Evolutionary conservation across 2,888 invertebrate genomes (phyloP).

Genomic region (Chelonus formosanus): DNA sequence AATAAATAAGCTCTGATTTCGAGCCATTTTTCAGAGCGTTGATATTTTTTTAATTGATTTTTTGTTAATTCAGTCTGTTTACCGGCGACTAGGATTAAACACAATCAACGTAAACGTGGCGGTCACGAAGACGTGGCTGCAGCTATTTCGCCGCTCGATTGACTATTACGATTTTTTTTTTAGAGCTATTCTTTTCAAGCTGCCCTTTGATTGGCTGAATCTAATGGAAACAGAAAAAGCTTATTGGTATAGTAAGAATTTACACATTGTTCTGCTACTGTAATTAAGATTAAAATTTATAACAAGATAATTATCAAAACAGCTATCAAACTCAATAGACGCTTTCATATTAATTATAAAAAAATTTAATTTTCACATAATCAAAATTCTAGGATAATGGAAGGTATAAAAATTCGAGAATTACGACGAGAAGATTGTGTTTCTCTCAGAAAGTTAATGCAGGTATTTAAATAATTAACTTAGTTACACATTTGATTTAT

Average conservation of each 20-base stretch:
- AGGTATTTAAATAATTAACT: slow-evolving; percentile 43
- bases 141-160: slow-evolving; percentile 5
- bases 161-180: neutral
- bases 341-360: too few relatives aligned
- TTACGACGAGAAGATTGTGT: slow-evolving; percentile 53
- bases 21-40: slow-evolving; percentile 16
- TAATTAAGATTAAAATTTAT: too few relatives aligned
- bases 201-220: too few relatives aligned
- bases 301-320: too few relatives aligned
- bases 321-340: too few relatives aligned
- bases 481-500: neutral
- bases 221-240: too few relatives aligned
- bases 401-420: slow-evolving; percentile 47
- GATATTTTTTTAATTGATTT: slow-evolving; percentile 11
- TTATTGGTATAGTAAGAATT: too few relatives aligned
- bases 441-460: slow-evolving; percentile 50
- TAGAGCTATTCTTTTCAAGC: too few relatives aligned
- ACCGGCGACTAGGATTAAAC: slow-evolving; percentile 16
- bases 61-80: slow-evolving; percentile 22
- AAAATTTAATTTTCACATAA: too few relatives aligned
- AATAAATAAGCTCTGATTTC: slow-evolving; percentile 2
- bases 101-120: slow-evolving; percentile 48
- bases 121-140: slow-evolving; percentile 33
- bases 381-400: slow-evolving; percentile 21
- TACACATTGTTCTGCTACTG: too few relatives aligned